Evolutionary conservation across 2,113 vertebrate genomes (phyloP), one percentile per base, ranked within the genome.

Genomic region (Peromyscus leucopus): DNA sequence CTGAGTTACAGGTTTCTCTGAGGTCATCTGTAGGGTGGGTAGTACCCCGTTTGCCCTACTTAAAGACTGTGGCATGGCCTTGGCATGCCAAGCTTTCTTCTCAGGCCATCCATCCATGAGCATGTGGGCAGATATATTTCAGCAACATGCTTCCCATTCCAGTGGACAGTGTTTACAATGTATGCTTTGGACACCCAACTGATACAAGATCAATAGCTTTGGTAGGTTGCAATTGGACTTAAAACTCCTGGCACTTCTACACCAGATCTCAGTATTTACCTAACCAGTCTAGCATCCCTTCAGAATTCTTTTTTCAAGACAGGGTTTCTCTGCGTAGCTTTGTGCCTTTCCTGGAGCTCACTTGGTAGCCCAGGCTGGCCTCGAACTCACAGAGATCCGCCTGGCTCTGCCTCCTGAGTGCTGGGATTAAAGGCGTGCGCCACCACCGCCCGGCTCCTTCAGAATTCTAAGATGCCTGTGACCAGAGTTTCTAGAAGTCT

Each of bases 121-220:
- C n/a, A 75, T 42, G 74, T 65, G 94, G 89, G 96, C 80, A 46
- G 91, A 98, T 51, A 63, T 94, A 95, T 97, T 98, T 97, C 98
- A 98, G 95, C 65, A 96, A 97, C 22, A 22, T 16, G 96, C 97
- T 95, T 92, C 97, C 97, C 97, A 76, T 17, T 0, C 2, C 11
- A 59, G 59, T 39, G 33, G 55, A 96, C 65, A 57, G 84, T 93
- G 75, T 89, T 97, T 97, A 82, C 87, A 72, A 80, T 67, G 79
- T 71, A 79, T 94, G 94, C 78, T 97, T 98, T 90, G 82, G 91
- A 83, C 93, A 95, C 72, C 86, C 93, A 83, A 90, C 7, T 2
- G 24, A 96, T 84, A 94, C 59, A 96, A 89, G 75, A 89, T 94
- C 42, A 93, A 63, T 2, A 3, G 90, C 1, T 63, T 8, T 1